A percentile compares a stretch with the other conserved stretches of the same genome.
phyloP scores from a whole-genome alignment of 2,113 vertebrate species.

The Clarias magur region DNA sequence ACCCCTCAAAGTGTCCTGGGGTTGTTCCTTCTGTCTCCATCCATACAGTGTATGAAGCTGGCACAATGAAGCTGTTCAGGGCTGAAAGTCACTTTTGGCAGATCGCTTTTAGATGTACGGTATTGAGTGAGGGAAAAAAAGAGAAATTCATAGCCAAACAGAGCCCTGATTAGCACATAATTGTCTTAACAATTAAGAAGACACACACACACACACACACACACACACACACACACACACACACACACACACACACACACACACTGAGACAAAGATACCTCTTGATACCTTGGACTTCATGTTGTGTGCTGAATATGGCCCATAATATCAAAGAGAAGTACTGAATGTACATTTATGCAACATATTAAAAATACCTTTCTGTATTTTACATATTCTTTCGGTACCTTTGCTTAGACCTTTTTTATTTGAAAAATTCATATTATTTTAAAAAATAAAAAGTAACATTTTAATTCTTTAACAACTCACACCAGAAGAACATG shows the following conservation, averaged over 20 bases:
- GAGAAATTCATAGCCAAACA: not conserved
- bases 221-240: not conserved
- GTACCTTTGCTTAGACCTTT: slow-evolving; percentile 24
- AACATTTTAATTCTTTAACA: slow-evolving; percentile 32
- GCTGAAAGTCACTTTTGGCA: slow-evolving; percentile 25
- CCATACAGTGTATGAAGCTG: not conserved
- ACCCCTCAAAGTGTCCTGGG: slow-evolving; percentile 22
- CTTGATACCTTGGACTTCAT: slow-evolving; percentile 7
- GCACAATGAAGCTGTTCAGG: slow-evolving; percentile 9
- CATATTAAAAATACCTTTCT: slow-evolving; percentile 44
- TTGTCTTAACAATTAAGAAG: not conserved
- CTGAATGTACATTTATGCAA: slow-evolving; percentile 37
- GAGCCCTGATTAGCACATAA: not conserved
- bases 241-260: not conserved
- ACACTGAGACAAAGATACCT: slow-evolving; percentile 17
- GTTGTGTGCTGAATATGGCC: slow-evolving; percentile 33
- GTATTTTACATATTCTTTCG: slow-evolving; percentile 31
- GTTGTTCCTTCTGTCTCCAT: slow-evolving; percentile 7
- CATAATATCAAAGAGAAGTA: slow-evolving; percentile 44
- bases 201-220: slow-evolving; percentile 12
- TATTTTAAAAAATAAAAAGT: slow-evolving; percentile 49
- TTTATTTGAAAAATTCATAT: slow-evolving; percentile 22
- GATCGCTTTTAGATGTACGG: slow-evolving; percentile 1
- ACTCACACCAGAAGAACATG: slow-evolving; percentile 12
- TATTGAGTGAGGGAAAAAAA: not conserved